phyloP scores from a whole-genome alignment of 2,113 vertebrate species.

The Stomatorhinus ivindoensis region DNA sequence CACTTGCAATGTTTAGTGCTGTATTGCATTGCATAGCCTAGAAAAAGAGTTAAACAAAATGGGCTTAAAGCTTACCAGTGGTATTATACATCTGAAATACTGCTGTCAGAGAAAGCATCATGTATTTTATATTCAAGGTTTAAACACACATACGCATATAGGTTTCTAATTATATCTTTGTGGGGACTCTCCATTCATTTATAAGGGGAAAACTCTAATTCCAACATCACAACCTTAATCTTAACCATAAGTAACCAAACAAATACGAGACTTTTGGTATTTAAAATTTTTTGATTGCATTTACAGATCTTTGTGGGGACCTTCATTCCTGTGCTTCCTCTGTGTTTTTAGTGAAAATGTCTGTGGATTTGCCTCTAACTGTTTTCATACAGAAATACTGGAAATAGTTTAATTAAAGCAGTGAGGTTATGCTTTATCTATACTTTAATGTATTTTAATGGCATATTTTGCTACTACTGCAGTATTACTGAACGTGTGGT shows the following conservation, averaged over 20 bases:
- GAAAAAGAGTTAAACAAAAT: not conserved
- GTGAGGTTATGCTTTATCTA: not conserved
- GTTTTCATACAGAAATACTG: not conserved
- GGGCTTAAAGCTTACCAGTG: not conserved
- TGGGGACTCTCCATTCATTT: too few species aligned
- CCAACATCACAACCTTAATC: too few species aligned
- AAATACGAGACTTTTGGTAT: too few species aligned
- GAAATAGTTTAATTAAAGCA: not conserved
- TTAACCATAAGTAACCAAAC: too few species aligned
- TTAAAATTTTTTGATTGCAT: too few species aligned
- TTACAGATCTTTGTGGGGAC: too few species aligned
- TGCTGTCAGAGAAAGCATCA: not conserved
- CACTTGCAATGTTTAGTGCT: not conserved
- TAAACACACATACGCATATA: not conserved
- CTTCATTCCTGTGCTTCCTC: not conserved
- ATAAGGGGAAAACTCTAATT: too few species aligned
- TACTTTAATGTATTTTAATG: not conserved
- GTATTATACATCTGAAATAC: not conserved
- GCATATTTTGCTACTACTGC: not conserved
- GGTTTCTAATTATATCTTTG: too few species aligned
- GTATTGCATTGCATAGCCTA: not conserved
- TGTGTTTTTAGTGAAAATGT: not conserved
- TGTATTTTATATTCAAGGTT: not conserved
- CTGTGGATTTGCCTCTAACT: not conserved
- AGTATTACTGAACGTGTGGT: not conserved